Percentiles rank a stretch among this genome's conserved stretches.
phyloP scores from a whole-genome alignment of 1,140 invertebrate genomes.

The Papilio xuthus region DNA sequence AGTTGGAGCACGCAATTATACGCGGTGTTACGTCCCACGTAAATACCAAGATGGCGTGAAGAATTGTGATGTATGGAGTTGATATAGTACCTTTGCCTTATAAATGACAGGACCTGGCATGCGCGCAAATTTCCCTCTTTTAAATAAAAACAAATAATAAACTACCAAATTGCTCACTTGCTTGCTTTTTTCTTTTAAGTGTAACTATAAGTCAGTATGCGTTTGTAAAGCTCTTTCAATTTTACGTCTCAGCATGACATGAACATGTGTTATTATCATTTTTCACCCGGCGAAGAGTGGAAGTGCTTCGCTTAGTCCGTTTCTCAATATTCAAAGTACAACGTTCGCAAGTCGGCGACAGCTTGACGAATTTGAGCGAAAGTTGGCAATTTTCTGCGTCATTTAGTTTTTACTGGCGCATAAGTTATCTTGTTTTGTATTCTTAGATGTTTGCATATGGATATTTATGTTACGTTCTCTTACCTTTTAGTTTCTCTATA shows the following conservation, averaged over 20 bases:
- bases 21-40: constrained; percentile 25
- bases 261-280: background rate
- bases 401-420: constrained; percentile 20
- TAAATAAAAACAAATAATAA: background rate
- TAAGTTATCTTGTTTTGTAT: constrained; percentile 21
- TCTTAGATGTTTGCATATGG: constrained; percentile 11
- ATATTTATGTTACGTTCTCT: background rate
- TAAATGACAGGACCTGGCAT: background rate
- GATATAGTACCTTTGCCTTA: background rate
- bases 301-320: background rate
- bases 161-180: too few relatives aligned
- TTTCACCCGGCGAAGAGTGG: background rate
- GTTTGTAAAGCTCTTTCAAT: background rate
- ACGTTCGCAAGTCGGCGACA: background rate
- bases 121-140: background rate
- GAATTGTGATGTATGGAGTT: constrained; percentile 17
- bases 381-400: constrained; percentile 30
- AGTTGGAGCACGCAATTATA: constrained; percentile 20
- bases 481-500: background rate
- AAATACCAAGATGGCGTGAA: constrained; percentile 23
- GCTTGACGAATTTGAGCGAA: constrained; percentile 34
- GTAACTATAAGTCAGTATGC: background rate
- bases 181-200: background rate
- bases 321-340: background rate
- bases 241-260: too few relatives aligned